Conservation (phyloP, 2,888 invertebrate genomes). For the Ormyrus rosae region DNA sequence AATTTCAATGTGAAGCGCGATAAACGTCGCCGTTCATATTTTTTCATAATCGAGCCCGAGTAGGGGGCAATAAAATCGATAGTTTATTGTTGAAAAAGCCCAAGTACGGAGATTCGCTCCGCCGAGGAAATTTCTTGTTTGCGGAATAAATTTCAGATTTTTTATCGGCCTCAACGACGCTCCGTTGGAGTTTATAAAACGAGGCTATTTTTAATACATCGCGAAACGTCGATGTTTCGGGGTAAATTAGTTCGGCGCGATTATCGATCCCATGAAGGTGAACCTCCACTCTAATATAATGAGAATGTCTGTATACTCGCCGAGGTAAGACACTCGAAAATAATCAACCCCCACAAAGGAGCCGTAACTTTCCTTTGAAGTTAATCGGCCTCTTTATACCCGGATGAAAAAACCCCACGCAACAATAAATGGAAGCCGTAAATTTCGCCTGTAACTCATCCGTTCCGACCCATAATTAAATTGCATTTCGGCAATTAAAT, state of each 20-base stretch:
- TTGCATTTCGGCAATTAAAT: slow-evolving; percentile 43
- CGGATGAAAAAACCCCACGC: slow-evolving; percentile 9
- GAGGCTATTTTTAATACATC: background rate
- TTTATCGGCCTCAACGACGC: too few relatives aligned
- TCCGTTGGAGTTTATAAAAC: background rate
- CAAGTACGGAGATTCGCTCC: background rate
- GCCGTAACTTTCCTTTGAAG: slow-evolving; percentile 28
- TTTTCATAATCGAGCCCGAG: slow-evolving; percentile 28
- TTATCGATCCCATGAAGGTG: slow-evolving; percentile 1
- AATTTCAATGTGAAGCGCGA: slow-evolving; percentile 39
- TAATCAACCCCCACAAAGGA: slow-evolving; percentile 1
- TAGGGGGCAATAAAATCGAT: slow-evolving; percentile 31
- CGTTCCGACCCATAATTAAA: slow-evolving; percentile 33
- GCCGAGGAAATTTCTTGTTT: slow-evolving; percentile 21
- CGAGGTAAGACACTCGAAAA: slow-evolving; percentile 14
- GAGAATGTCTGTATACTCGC: background rate
- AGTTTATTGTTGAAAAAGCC: slow-evolving; percentile 35
- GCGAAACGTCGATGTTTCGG: background rate
- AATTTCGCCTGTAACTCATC: slow-evolving; percentile 38
- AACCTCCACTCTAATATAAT: slow-evolving; percentile 4
- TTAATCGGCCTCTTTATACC: background rate
- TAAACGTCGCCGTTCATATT: slow-evolving; percentile 45
- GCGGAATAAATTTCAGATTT: background rate
- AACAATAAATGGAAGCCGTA: slow-evolving; percentile 37
- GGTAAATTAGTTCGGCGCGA: background rate